Conservation (phyloP, 2,797 vertebrate genomes). For the Picus viridis region DNA sequence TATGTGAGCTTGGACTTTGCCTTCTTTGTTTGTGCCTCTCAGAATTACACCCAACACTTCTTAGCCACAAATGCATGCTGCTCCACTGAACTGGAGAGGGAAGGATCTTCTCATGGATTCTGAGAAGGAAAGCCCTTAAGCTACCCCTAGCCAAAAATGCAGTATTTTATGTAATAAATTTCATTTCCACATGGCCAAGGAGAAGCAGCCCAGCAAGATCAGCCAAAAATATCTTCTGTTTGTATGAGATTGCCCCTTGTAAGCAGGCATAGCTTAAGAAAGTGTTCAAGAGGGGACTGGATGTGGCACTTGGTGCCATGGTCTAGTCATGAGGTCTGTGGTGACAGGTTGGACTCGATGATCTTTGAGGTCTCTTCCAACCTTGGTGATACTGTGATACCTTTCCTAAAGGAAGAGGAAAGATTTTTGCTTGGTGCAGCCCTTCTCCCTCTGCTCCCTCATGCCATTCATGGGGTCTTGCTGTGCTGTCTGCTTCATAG, state of each 20-base stretch:
- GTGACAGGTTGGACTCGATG: too few relatives aligned
- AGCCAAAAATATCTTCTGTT: neutral
- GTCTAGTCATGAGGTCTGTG: too few relatives aligned
- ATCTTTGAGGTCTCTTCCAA: too few relatives aligned
- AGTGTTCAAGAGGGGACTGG: too few relatives aligned
- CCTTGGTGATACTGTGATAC: too few relatives aligned
- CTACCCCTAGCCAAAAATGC: neutral
- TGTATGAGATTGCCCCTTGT: neutral
- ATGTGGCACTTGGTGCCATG: too few relatives aligned
- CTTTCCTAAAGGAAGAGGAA: neutral
- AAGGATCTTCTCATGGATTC: neutral
- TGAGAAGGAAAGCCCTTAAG: neutral
- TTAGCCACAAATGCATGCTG: neutral
- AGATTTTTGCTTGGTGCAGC: neutral
- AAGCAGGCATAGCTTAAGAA: neutral
- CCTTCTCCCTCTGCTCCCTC: neutral
- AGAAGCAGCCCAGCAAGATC: neutral
- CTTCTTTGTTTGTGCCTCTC: conserved; percentile 21
- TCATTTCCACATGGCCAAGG: neutral
- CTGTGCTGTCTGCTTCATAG: neutral
- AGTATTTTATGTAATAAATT: neutral
- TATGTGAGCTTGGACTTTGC: neutral
- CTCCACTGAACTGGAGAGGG: neutral
- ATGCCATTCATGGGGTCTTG: neutral
- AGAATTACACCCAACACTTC: neutral